Evolutionary conservation across 2,888 invertebrate species (phyloP), one percentile per base, ranked within the genome.

Genomic region (Volucella inanis): DNA sequence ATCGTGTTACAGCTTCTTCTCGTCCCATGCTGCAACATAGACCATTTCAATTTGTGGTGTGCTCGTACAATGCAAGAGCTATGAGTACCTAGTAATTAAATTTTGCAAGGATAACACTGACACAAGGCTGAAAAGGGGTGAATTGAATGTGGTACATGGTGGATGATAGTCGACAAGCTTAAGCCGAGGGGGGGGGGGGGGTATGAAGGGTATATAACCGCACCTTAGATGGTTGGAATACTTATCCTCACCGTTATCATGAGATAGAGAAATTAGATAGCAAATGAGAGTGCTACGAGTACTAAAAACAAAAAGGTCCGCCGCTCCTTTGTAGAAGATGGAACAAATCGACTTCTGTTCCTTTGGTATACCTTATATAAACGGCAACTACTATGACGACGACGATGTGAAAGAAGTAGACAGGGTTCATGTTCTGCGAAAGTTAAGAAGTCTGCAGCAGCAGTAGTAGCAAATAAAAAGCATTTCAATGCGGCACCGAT

Each of bases 41-140:
- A 67, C 72, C 57, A 52, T 77, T 85, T 81, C 72, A 76, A 80
- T 76, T 76, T 76, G 62, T 76, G 31, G 31, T 31, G 31, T 31
- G 6, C 6, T 31, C 31, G 55, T 67, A 79, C 74, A 80, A 71
- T 75, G 67, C 68, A 71, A 71, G 72, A 81, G 81, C 81, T 81
- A 81, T 81, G 85, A 81, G 81, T 81, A 72, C 76, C 77, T 85
- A 72, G 85, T 85, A 85, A 85, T 85, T 85, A 81, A 85, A 85
- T 85, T 85, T 59, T 81, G 71, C 67, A 76, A 85, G 85, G 72
- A 85, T 81, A 85, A 67, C 71, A 67, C 67, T 52, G 52, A 1
- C 47, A 61, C 18, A 49, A 10, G 22, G 43, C 12, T 43, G 10
- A 54, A 41, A 18, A 22, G 11, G 59, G 41, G 59, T 15, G 61